Conservation (phyloP, 2,113 vertebrate genomes). For the Myanophis thanlyinensis region DNA sequence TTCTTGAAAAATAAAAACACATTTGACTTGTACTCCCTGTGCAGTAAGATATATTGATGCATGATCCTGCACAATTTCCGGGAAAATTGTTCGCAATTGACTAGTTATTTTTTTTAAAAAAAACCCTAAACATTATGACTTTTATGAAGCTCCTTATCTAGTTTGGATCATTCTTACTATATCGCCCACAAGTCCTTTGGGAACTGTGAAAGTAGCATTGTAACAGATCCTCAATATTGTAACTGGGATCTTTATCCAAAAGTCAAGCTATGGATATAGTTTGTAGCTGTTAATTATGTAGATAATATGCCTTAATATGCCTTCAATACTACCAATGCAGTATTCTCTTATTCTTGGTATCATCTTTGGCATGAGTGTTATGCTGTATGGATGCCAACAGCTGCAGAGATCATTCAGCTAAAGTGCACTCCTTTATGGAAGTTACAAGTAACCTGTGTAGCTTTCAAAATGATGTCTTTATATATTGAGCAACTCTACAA, state of each 20-base stretch:
- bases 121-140: neutral
- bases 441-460: neutral
- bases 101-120: neutral
- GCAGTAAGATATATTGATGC: neutral
- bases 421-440: neutral
- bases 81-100: neutral
- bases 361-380: neutral
- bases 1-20: neutral
- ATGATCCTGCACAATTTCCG: neutral
- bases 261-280: neutral
- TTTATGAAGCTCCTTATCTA: neutral
- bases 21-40: neutral
- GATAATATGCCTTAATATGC: neutral
- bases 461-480: neutral
- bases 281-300: neutral
- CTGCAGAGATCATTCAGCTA: neutral
- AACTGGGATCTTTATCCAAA: neutral
- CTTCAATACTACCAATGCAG: neutral
- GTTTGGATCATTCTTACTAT: neutral
- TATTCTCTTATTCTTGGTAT: neutral
- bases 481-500: neutral
- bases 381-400: neutral
- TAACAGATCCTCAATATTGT: neutral
- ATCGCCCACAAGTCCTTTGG: no score
- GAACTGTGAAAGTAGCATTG: neutral